Evolutionary conservation across 2,113 vertebrate genomes (phyloP).

Genomic region (Lophius piscatorius): DNA sequence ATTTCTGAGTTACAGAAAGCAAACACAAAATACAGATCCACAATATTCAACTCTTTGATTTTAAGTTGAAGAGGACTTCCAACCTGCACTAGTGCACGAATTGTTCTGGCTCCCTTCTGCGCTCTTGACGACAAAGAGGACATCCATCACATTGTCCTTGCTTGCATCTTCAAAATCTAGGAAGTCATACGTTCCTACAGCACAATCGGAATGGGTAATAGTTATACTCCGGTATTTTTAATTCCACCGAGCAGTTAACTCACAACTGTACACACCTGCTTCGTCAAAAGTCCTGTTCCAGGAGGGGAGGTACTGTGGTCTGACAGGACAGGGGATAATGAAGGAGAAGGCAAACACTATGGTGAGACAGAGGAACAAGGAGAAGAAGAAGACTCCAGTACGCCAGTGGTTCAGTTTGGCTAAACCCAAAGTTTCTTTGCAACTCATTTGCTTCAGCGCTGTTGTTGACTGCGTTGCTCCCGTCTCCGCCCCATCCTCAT

Average conservation of each 20-base stretch:
- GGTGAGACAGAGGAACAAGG: constrained; percentile 86
- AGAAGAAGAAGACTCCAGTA: constrained; percentile 86
- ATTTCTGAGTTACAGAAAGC: constrained; percentile 5
- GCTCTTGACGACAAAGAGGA: constrained; percentile 85
- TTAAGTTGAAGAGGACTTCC: neutral
- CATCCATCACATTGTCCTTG: constrained; percentile 86
- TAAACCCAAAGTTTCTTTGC: constrained; percentile 57
- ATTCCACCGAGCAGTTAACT: neutral
- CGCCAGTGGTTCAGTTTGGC: constrained; percentile 85
- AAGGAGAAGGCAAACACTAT: constrained; percentile 94
- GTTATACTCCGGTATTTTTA: constrained; percentile 1
- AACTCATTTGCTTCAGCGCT: constrained; percentile 53
- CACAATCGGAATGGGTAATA: neutral
- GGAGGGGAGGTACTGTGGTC: constrained; percentile 75
- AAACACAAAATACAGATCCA: neutral
- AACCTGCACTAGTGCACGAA: constrained; percentile 85
- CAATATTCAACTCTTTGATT: too few species aligned
- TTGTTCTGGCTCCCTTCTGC: constrained; percentile 67
- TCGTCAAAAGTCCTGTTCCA: constrained; percentile 81
- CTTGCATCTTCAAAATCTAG: constrained; percentile 81
- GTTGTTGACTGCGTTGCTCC: constrained; percentile 43
- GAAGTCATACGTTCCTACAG: constrained; percentile 85
- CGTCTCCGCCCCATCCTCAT: constrained; percentile 71
- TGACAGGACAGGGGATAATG: constrained; percentile 91
- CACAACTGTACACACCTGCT: constrained; percentile 76